Base-by-base conservation (phyloP, 2,888 invertebrate genomes). In the Suillia variegata region DNA sequence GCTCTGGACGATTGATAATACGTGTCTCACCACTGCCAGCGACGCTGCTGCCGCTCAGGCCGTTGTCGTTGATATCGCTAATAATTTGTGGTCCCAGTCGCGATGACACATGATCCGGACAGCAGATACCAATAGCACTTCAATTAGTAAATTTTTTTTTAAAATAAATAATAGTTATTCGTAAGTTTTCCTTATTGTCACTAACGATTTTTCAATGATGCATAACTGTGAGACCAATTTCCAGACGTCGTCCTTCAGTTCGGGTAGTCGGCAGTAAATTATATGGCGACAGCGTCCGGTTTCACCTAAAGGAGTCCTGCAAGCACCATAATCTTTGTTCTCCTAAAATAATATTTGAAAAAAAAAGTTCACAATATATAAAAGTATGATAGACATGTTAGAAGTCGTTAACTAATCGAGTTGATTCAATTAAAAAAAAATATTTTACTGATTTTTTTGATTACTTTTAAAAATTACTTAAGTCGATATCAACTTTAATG, bases 61-160 rank as follows among this genome's bases (percentile, higher is more conserved):
- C 62, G 12, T 62, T 62, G 5, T 64, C 62, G 38, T 68, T 69
- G 1, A 56, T 53, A 53, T 64, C 67, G 8, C 59, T 58, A 13
- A 65, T 66, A 10, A 79, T 56, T 66, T 80, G 77, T 0, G 80
- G 78, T 50, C 73, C 73, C 13, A 72, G 67, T 13, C 75, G 76
- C 6, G 70, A 68, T 4, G 21, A 59, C 5, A 68, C 17, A 62
- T 84, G 83, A 55, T 88, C 88, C 0, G 89, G 88, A 70, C 92
- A 92, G 73, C 92, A 93, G 15, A 90, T 87, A n/a, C 92, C 92
- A 56, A 92, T 85, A 38, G 87, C 66, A 18, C 83, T 83, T 10
- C n/a, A 13, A 4, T n/a, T 4, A 38, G 6, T 6, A 31, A 31
- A 31, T 31, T 6, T 50, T 21, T 38, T 31, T 13, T n/a, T n/a